Evolutionary conservation across 1,140 invertebrate genomes (phyloP).

Genomic region (Zaprionus camerounensis): DNA sequence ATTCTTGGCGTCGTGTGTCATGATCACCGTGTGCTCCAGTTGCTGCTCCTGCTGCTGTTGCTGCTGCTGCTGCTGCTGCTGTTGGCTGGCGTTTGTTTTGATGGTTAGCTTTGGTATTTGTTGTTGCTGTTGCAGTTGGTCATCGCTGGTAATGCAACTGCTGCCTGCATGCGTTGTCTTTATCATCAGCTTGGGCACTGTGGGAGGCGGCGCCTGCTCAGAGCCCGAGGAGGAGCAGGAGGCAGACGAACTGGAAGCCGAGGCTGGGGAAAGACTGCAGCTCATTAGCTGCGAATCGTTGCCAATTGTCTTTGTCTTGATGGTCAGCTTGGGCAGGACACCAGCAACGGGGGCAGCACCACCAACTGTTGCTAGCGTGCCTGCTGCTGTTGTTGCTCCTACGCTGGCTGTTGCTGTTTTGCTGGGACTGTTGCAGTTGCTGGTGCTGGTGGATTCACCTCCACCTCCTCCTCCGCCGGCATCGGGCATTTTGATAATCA

Average conservation of each 20-base stretch:
- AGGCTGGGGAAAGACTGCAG: constrained; percentile 69
- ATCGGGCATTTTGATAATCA: constrained; percentile 80
- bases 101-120: constrained; percentile 33
- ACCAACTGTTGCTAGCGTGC: constrained; percentile 36
- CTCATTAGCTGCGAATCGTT: constrained; percentile 65
- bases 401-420: not conserved
- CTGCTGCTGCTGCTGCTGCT: constrained; percentile 22
- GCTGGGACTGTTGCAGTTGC: constrained; percentile 23
- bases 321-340: constrained; percentile 64
- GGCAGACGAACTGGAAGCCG: constrained; percentile 49
- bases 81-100: constrained; percentile 1
- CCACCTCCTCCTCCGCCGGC: constrained; percentile 9
- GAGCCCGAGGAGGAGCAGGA: constrained; percentile 62
- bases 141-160: constrained; percentile 52
- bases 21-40: constrained; percentile 75
- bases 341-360: not conserved
- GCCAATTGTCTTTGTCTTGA: constrained; percentile 72
- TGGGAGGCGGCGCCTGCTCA: constrained; percentile 42
- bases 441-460: constrained; percentile 1
- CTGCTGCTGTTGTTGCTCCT: not conserved
- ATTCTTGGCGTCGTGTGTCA: constrained; percentile 70
- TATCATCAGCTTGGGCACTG: constrained; percentile 81
- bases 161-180: constrained; percentile 72
- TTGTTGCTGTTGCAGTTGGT: constrained; percentile 33
- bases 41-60: constrained; percentile 33